Evolutionary conservation across 1,140 invertebrate genomes (phyloP).

Genomic region (Papilio aristodemus): DNA sequence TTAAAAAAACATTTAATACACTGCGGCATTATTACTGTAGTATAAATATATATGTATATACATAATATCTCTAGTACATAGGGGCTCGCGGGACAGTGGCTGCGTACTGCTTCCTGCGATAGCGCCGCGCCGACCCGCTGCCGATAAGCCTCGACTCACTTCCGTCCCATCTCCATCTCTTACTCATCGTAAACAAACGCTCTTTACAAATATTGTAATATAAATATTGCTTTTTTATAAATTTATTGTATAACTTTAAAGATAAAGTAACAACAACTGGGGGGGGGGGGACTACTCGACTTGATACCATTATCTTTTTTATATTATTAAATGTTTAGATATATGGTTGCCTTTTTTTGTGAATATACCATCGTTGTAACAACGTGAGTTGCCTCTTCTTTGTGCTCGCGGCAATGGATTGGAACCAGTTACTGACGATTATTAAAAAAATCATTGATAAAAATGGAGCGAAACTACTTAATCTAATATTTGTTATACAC

Average conservation of each 20-base stretch:
- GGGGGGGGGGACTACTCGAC: no score
- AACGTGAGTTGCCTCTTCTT: no score
- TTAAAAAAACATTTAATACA: background rate
- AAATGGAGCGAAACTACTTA: background rate
- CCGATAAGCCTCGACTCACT: slow-evolving; percentile 54
- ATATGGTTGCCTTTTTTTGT: no score
- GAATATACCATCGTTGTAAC: no score
- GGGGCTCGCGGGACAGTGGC: slow-evolving; percentile 48
- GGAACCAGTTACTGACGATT: no score
- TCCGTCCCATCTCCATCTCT: slow-evolving; percentile 51
- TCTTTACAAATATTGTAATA: slow-evolving; percentile 5
- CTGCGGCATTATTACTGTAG: background rate
- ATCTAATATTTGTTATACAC: background rate
- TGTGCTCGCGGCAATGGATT: no score
- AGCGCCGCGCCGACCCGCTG: slow-evolving; percentile 43
- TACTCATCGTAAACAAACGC: slow-evolving; percentile 36
- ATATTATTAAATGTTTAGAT: no score
- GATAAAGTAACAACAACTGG: no score
- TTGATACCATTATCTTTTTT: no score
- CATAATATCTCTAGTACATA: slow-evolving; percentile 38
- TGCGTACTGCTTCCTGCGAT: slow-evolving; percentile 65
- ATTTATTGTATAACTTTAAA: background rate
- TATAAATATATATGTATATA: no score
- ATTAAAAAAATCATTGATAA: background rate
- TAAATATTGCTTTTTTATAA: background rate